These are phyloP conservation scores for Amiota communis DNA, from an alignment of 2,888 invertebrate species.

Conservation along the genomic window DNA sequence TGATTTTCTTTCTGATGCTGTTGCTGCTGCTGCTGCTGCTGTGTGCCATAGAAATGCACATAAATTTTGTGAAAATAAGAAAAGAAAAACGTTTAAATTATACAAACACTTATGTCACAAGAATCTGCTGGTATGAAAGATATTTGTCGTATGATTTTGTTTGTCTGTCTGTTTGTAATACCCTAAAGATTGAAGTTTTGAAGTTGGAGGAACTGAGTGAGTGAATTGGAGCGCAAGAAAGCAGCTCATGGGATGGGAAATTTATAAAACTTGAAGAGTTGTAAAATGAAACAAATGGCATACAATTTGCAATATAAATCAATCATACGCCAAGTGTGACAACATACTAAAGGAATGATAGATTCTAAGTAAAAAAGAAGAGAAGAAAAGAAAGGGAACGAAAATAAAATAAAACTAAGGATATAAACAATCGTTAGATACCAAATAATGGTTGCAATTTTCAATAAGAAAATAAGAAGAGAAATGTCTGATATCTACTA, in stretches of 20 bases:
- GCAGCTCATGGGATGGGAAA: neutral
- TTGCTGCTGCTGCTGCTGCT: neutral
- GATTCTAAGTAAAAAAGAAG: too few relatives aligned
- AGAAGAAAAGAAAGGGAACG: neutral
- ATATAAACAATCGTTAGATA: neutral
- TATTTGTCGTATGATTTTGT: too few relatives aligned
- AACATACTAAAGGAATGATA: too few relatives aligned
- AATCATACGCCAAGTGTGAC: slow-evolving; percentile 20
- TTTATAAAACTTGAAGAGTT: neutral
- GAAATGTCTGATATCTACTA: neutral
- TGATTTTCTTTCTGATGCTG: neutral
- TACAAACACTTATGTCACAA: slow-evolving; percentile 8
- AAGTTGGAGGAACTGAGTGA: neutral
- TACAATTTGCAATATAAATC: slow-evolving; percentile 15
- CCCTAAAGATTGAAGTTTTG: neutral
- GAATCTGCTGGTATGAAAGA: neutral
- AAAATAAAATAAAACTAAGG: neutral
- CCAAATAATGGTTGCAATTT: neutral
- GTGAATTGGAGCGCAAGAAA: neutral
- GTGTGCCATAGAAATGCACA: slow-evolving; percentile 10
- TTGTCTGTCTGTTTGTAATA: too few relatives aligned
- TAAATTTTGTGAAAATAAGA: slow-evolving; percentile 3
- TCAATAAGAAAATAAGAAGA: neutral
- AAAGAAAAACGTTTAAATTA: slow-evolving; percentile 3
- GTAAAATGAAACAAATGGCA: neutral